Conservation (phyloP, 1,140 invertebrate genomes). For the Melipona quadrifasciata region DNA sequence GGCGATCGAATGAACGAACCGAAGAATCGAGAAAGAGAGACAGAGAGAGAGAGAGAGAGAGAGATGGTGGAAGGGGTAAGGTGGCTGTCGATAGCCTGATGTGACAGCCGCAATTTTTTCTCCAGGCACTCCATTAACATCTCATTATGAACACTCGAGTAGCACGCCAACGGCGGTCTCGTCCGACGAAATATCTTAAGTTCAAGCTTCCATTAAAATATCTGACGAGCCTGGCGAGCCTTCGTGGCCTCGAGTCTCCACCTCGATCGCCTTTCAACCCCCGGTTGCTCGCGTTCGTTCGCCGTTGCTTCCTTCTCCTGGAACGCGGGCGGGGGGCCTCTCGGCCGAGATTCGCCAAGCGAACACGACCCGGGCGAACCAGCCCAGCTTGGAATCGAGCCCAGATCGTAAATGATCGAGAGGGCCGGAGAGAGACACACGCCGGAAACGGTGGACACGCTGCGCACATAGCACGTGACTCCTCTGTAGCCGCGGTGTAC, state of each 20-base stretch:
- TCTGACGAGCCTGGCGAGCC: constrained; percentile 68
- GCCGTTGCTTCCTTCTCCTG: not conserved
- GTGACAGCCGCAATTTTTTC: constrained; percentile 73
- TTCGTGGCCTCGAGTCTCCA: constrained; percentile 28
- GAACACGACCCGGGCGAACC: not conserved
- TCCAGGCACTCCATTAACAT: constrained; percentile 78
- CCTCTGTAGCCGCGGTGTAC: too few relatives aligned
- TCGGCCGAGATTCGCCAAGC: not conserved
- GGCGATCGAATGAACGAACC: not conserved
- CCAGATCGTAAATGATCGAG: constrained; percentile 1
- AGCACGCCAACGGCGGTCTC: constrained; percentile 47
- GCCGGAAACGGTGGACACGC: constrained; percentile 13
- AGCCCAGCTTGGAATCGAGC: constrained; percentile 29
- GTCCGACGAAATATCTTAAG: constrained; percentile 76
- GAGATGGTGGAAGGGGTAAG: constrained; percentile 28
- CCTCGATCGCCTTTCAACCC: constrained; percentile 12
- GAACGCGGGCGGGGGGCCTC: too few relatives aligned
- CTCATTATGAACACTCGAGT: constrained; percentile 78
- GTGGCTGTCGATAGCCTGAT: constrained; percentile 77
- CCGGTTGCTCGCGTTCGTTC: not conserved
- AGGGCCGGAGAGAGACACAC: not conserved
- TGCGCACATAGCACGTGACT: not conserved
- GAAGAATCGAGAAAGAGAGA: not conserved
- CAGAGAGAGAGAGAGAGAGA: not conserved
- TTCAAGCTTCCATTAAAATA: constrained; percentile 80